A percentile compares a stretch with the other conserved stretches of the same genome.
phyloP scores from a whole-genome alignment of 1,140 invertebrate genomes.

The Brachionus angularis region DNA sequence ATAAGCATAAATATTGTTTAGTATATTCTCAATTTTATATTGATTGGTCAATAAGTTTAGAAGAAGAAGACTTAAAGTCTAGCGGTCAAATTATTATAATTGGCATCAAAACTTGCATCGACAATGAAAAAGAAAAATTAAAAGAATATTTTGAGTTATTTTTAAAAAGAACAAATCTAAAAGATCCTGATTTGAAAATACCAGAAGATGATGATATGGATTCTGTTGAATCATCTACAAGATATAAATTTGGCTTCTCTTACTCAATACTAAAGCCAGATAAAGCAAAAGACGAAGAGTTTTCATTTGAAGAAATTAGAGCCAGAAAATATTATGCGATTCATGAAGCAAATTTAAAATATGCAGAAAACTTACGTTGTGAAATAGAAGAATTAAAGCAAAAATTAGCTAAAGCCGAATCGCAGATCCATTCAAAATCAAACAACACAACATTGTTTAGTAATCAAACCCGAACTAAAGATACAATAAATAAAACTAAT shows the following conservation, averaged over 20 bases:
- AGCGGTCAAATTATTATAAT: not conserved
- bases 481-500: constrained; percentile 1
- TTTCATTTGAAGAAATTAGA: constrained; percentile 32
- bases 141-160: not conserved
- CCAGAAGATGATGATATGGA: not conserved
- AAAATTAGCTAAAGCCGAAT: not conserved
- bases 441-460: not conserved
- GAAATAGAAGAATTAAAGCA: constrained; percentile 3
- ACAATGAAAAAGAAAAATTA: constrained; percentile 1
- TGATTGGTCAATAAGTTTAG: constrained; percentile 12
- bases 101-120: constrained; percentile 1
- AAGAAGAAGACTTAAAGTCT: not conserved
- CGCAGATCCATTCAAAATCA: not conserved
- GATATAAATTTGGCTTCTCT: constrained; percentile 6
- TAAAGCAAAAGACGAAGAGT: constrained; percentile 12
- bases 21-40: constrained; percentile 27
- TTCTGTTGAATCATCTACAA: not conserved
- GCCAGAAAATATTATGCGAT: constrained; percentile 10
- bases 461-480: not conserved
- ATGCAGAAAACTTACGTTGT: not conserved
- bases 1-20: constrained; percentile 12
- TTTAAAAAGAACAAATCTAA: not conserved
- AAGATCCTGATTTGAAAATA: not conserved
- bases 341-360: not conserved
- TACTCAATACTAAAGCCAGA: constrained; percentile 28